Conservation (phyloP, 2,888 invertebrate genomes). For the Melinaea marsaeus region DNA sequence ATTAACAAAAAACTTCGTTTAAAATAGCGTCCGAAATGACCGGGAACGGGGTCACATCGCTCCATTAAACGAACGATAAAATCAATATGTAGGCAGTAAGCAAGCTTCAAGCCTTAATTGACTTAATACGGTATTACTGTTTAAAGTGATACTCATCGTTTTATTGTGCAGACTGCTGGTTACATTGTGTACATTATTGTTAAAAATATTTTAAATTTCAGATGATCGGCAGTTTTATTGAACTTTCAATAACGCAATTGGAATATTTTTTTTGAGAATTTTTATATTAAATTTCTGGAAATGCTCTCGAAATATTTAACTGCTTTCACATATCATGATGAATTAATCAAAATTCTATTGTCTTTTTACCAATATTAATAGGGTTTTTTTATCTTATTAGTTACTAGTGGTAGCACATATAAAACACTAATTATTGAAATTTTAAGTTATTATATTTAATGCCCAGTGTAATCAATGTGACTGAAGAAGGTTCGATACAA, state of each 20-base stretch:
- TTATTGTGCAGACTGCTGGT: conserved; percentile 13
- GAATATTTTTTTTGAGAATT: neutral
- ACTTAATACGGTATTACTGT: conserved; percentile 28
- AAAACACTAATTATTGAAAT: too few species aligned
- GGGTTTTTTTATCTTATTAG: too few species aligned
- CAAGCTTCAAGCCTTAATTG: conserved; percentile 27
- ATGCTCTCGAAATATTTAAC: too few species aligned
- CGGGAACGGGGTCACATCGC: conserved; percentile 42
- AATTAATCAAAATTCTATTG: too few species aligned
- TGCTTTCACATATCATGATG: too few species aligned
- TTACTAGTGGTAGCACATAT: too few species aligned
- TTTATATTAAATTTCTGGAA: too few species aligned
- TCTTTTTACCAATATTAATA: too few species aligned
- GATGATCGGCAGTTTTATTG: neutral
- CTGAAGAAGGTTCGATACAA: too few species aligned
- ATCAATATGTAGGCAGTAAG: conserved; percentile 44
- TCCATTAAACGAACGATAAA: conserved; percentile 38
- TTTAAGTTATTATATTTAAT: too few species aligned
- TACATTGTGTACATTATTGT: neutral
- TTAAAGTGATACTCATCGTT: conserved; percentile 26
- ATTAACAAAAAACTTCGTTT: neutral
- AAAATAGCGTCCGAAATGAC: conserved; percentile 12
- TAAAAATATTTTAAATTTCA: conserved; percentile 6
- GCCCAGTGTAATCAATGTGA: too few species aligned
- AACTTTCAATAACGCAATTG: neutral